Conservation (phyloP, 2,113 vertebrate genomes). For the Ptychochromis oligacanthus region DNA sequence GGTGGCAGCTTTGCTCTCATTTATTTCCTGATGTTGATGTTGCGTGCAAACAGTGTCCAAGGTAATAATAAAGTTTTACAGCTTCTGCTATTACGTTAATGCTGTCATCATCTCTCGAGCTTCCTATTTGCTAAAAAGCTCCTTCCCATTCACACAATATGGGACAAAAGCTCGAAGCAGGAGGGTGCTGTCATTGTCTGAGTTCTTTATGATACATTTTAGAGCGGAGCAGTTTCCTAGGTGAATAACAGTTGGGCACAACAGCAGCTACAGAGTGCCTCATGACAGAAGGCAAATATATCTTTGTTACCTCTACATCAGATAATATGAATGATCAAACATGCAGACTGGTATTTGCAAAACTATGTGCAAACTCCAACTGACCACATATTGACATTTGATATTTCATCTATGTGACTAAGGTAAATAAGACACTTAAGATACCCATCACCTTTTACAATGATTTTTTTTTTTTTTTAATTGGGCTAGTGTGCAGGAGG, state of each 20-base stretch:
- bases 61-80: conserved; percentile 54
- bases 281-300: conserved; percentile 18
- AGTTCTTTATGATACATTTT: conserved; percentile 29
- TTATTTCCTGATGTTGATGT: conserved; percentile 50
- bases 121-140: conserved; percentile 64
- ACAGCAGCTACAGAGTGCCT: conserved; percentile 7
- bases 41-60: conserved; percentile 56
- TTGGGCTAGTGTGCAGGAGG: not conserved
- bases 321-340: conserved; percentile 20
- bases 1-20: conserved; percentile 14
- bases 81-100: conserved; percentile 50
- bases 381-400: not conserved
- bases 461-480: not conserved
- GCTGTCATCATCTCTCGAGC: conserved; percentile 23
- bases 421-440: not conserved
- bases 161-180: conserved; percentile 4
- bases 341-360: conserved; percentile 15
- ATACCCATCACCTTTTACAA: not conserved
- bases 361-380: not conserved
- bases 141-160: conserved; percentile 17
- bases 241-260: conserved; percentile 48
- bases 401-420: not conserved
- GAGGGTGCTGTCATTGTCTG: conserved; percentile 4
- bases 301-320: not conserved
- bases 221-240: conserved; percentile 41